phyloP scores from a whole-genome alignment of 2,888 invertebrate species.

The Ferrisia virgata region DNA sequence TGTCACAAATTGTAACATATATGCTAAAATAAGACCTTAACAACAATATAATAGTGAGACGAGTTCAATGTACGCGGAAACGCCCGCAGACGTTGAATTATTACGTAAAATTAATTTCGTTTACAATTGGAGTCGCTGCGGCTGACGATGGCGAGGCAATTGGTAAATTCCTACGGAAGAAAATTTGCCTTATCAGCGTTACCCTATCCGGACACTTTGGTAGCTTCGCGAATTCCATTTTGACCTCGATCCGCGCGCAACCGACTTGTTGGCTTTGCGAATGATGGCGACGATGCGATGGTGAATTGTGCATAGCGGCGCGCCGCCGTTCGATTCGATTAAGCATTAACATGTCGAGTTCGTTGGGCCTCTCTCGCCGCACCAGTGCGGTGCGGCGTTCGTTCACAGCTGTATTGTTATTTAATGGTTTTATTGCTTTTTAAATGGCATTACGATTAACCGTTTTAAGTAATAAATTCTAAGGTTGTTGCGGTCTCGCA shows the following conservation, averaged over 20 bases:
- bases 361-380: background rate
- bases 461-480: constrained; percentile 17
- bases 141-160: background rate
- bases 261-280: background rate
- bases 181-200: background rate
- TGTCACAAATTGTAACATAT: constrained; percentile 13
- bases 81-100: constrained; percentile 14
- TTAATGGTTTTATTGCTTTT: constrained; percentile 12
- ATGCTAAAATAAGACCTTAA: background rate
- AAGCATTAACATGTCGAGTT: background rate
- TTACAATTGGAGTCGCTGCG: background rate
- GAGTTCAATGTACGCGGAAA: constrained; percentile 27
- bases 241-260: background rate
- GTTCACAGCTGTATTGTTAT: constrained; percentile 20
- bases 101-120: constrained; percentile 17
- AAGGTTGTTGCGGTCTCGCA: constrained; percentile 20
- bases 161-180: background rate
- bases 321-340: no score
- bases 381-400: no score
- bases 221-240: background rate
- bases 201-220: background rate
- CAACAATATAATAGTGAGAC: background rate
- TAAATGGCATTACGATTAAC: background rate
- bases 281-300: background rate
- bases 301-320: background rate